Base-by-base conservation (phyloP, 2,888 invertebrate genomes). In the Acronicta leporina region DNA sequence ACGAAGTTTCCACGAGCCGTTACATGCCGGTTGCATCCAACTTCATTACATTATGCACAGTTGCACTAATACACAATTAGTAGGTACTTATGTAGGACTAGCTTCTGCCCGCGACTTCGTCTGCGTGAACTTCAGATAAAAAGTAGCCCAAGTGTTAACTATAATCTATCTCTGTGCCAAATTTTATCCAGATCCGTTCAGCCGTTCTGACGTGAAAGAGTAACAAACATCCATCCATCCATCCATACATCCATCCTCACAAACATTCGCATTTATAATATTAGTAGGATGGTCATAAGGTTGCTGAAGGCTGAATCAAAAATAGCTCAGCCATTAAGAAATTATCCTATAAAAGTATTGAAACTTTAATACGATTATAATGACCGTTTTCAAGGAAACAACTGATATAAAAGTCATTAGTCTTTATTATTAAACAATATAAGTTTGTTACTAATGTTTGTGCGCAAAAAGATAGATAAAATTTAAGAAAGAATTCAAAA, bases 311-410 rank as follows among this genome's bases (percentile, higher is more conserved):
- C 16, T 10, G 43, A 53, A 43, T 54, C 8, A 43, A 47, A 49
- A 45, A 45, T 38, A 25, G 41, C 35, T 15, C 41, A 44, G 15
- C n/a, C 16, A 33, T 30, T 51, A 47, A 10, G 35, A 5, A 14
- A 54, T 53, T 58, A 50, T 54, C 50, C 38, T 30, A 55, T 64
- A 47, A 64, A 43, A 30, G 55, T 53, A 14, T 42, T 41, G 16
- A 44, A 46, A 48, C 44, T 40, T 51, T 79, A 74, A 74, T 79
- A 61, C 35, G 63, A 73, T 57, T 69, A 59, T 77, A 81, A 81
- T 72, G 73, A 73, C 46, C 67, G 25, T 73, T 65, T 79, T 77
- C 73, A 80, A 81, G 75, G 78, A 69, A 66, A 75, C 51, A 45
- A n/a, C 9, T 5, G 11, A 30, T 20, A 11, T 50, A 44, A 48